Percentiles rank a stretch among this genome's conserved stretches.
phyloP scores from a whole-genome alignment of 2,888 invertebrate species.

The Drosophila mulleri region DNA sequence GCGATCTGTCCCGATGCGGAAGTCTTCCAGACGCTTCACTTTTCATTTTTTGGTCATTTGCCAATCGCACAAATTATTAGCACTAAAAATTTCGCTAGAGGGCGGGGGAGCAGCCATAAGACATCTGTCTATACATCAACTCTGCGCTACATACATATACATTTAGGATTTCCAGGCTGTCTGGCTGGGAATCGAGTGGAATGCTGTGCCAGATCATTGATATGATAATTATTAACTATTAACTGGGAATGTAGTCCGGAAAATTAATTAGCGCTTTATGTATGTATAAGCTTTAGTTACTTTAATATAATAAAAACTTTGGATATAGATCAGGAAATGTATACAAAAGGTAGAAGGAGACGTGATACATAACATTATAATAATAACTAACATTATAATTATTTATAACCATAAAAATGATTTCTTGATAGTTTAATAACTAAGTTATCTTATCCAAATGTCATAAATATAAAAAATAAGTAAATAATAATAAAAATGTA shows the following conservation, averaged over 20 bases:
- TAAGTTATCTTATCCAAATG: too few species aligned
- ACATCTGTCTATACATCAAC: not conserved
- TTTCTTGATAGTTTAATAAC: too few species aligned
- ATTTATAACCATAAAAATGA: too few species aligned
- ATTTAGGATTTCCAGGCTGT: conserved; percentile 15
- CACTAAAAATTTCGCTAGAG: conserved; percentile 35
- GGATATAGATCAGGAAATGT: too few species aligned
- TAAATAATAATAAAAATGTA: too few species aligned
- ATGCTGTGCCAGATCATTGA: conserved; percentile 15
- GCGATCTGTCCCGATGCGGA: conserved; percentile 72
- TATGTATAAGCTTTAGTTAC: too few species aligned
- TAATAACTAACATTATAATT: too few species aligned
- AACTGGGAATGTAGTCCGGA: not conserved
- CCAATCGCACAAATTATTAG: conserved; percentile 68
- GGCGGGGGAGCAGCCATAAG: conserved; percentile 2
- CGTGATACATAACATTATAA: too few species aligned
- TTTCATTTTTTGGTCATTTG: conserved; percentile 71
- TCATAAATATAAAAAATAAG: too few species aligned
- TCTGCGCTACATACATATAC: not conserved
- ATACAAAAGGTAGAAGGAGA: too few species aligned
- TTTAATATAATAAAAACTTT: too few species aligned
- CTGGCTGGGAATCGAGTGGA: conserved; percentile 30
- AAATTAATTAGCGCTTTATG: not conserved
- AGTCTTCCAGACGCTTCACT: conserved; percentile 73
- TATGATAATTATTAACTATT: not conserved